phyloP scores from a whole-genome alignment of 2,797 vertebrate genomes.

The Hephaestus fuliginosus region DNA sequence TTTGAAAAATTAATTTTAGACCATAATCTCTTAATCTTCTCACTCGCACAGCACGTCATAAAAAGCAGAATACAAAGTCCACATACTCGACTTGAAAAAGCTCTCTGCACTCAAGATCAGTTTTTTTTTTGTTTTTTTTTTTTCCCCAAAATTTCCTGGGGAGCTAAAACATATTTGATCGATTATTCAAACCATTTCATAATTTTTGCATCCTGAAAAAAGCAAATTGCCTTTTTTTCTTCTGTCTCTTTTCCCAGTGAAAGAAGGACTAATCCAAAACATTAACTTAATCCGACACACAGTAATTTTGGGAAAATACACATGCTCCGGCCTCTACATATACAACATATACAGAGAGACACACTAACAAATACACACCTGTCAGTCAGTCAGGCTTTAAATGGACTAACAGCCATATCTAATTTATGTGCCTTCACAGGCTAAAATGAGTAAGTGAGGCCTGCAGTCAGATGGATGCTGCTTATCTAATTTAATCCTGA shows the following conservation, averaged over 20 bases:
- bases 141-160: neutral
- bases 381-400: constrained; percentile 11
- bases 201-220: neutral
- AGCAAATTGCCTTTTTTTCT: neutral
- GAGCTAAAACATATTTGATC: neutral
- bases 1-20: constrained; percentile 17
- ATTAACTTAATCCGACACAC: neutral
- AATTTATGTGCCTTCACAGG: neutral
- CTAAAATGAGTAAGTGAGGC: neutral
- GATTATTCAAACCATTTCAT: neutral
- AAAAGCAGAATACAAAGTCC: constrained; percentile 14
- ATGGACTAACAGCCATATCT: neutral
- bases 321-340: neutral
- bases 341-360: neutral
- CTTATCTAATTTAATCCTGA: constrained; percentile 29
- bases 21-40: constrained; percentile 59
- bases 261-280: neutral
- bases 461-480: constrained; percentile 8
- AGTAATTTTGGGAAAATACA: neutral
- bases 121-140: neutral
- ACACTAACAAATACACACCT: neutral
- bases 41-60: neutral
- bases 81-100: neutral
- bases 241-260: neutral
- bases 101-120: neutral